Evolutionary conservation across 2,888 invertebrate genomes (phyloP).

Genomic region (Macaria liturata): DNA sequence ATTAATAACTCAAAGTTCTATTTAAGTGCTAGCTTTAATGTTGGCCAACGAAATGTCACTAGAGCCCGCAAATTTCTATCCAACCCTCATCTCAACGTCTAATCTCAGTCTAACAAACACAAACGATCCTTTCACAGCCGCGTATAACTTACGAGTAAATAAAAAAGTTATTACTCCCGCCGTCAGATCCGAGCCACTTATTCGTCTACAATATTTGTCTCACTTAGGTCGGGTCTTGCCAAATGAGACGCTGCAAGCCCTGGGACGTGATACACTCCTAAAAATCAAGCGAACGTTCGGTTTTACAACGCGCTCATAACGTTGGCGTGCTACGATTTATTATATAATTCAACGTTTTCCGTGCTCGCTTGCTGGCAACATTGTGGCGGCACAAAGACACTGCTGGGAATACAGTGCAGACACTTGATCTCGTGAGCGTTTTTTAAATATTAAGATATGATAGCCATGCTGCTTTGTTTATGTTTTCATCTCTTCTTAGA

Average conservation of each 20-base stretch:
- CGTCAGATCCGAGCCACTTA: slow-evolving; percentile 3
- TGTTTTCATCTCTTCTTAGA: too few species aligned
- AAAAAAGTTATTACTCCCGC: not conserved
- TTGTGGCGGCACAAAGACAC: slow-evolving; percentile 34
- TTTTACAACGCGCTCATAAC: slow-evolving; percentile 29
- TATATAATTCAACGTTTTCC: slow-evolving; percentile 32
- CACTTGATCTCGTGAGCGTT: not conserved
- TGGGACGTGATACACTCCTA: slow-evolving; percentile 25
- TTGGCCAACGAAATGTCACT: too few species aligned
- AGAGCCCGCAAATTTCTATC: too few species aligned
- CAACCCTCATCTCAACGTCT: too few species aligned
- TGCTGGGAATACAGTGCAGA: not conserved
- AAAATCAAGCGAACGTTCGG: slow-evolving; percentile 28
- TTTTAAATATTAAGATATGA: not conserved
- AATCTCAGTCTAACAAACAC: too few species aligned
- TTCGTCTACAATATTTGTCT: slow-evolving; percentile 23
- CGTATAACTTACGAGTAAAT: not conserved
- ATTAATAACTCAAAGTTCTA: too few species aligned
- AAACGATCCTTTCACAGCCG: too few species aligned
- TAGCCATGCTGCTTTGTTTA: slow-evolving; percentile 6
- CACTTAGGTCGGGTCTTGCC: slow-evolving; percentile 17
- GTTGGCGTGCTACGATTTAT: slow-evolving; percentile 30
- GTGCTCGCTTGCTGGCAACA: slow-evolving; percentile 43
- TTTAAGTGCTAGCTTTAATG: too few species aligned
- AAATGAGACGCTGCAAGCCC: slow-evolving; percentile 19